Conservation (phyloP, 1,140 invertebrate species). For the Laupala kohalensis region DNA sequence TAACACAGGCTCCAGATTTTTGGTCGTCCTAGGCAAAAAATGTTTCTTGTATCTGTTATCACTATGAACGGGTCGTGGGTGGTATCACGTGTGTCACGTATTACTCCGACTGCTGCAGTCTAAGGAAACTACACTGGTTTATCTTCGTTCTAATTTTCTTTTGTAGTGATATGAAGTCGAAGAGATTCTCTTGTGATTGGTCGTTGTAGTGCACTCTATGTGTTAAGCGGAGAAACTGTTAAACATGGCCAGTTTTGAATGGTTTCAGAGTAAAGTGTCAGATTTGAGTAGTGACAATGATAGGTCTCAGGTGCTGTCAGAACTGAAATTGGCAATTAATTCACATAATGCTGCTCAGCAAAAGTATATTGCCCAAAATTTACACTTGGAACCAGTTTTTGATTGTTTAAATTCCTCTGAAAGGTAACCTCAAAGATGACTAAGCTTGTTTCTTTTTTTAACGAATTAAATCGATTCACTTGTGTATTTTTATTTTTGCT, state of each 20-base stretch:
- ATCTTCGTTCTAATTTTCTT: no score
- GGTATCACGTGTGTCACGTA: no score
- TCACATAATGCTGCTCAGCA: background rate
- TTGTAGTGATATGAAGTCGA: no score
- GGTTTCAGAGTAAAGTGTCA: background rate
- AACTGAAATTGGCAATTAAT: conserved; percentile 5
- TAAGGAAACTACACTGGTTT: no score
- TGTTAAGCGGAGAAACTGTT: no score
- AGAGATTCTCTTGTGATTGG: no score
- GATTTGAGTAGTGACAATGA: conserved; percentile 1
- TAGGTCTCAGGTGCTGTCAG: background rate
- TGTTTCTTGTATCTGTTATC: no score
- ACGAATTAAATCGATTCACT: background rate
- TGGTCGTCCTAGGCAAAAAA: no score
- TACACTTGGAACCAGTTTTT: conserved; percentile 24
- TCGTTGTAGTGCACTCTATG: no score
- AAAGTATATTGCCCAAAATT: conserved; percentile 17
- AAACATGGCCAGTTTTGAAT: conserved; percentile 5
- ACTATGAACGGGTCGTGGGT: no score
- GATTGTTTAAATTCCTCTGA: conserved; percentile 28
- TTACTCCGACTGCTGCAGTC: no score
- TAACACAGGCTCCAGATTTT: no score
- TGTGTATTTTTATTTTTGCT: conserved; percentile 12
- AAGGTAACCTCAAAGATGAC: conserved; percentile 23
- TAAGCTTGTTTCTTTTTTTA: conserved; percentile 13